Base-by-base conservation (phyloP, 2,888 invertebrate species). In the Dicycla oo region DNA sequence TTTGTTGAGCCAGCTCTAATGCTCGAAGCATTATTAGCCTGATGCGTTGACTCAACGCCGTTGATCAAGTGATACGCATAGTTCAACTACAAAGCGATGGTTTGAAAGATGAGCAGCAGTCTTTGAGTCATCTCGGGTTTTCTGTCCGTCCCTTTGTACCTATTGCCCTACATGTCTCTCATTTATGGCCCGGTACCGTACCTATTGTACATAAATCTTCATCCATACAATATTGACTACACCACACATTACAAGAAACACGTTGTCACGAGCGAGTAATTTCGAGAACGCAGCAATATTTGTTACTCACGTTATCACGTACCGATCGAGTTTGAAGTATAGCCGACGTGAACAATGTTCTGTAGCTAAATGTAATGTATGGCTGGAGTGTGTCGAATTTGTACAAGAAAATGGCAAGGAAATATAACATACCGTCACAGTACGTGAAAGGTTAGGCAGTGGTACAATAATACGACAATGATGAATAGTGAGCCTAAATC, bases 191-290 rank as follows among this genome's bases (percentile, higher is more conserved):
- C 34, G 51, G 30, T 56, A 54, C 54, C 49, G 38, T 63, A 57
- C 34, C 73, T 45, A 38, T 20, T 13, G 34, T 7, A 60, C 68
- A 78, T 82, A 64, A 73, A 67, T 80, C 68, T 40, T 72, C 73
- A 30, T 72, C 63, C 23, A 64, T 61, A 63, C 56, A 73, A 78
- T 82, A 78, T 66, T 63, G 60, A 77, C 82, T 80, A 40, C 82
- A 71, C 74, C 80, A 82, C 80, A 72, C 70, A 71, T 74, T 82
- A 89, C 88, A 88, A 89, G 87, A 87, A 87, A 88, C 84, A 84
- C 84, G 84, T 85, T 88, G 91, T 92, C 92, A 93, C 93, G 93
- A 92, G 83, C 87, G 83, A 83, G 87, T 88, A 86, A 91, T 92
- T 92, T 91, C 85, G 85, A 89, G 88, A 92, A 90, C 88, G 87